A percentile compares a stretch with the other conserved stretches of the same genome.
Evolutionary conservation across 2,797 vertebrate genomes (phyloP).

Genomic region (Brotogeris chrysoptera): DNA sequence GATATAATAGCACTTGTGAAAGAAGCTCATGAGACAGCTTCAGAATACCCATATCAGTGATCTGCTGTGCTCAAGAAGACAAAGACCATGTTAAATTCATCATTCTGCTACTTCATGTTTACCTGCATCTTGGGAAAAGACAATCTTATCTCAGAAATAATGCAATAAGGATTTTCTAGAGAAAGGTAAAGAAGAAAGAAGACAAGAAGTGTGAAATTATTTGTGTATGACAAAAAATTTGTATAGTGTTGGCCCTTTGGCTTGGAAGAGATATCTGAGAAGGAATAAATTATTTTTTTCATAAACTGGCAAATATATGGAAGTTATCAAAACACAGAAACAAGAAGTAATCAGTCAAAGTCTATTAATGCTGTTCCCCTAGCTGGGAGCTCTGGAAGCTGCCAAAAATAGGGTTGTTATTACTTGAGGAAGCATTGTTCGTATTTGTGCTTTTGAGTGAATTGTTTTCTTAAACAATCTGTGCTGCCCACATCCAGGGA

Average conservation of each 20-base stretch:
- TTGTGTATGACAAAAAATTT: neutral
- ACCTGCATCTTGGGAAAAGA: neutral
- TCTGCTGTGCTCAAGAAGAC: neutral
- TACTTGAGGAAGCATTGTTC: neutral
- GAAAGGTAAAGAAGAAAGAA: neutral
- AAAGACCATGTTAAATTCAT: neutral
- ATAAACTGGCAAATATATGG: neutral
- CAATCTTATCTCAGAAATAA: neutral
- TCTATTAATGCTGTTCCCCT: neutral
- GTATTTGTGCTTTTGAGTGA: neutral
- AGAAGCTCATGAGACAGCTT: neutral
- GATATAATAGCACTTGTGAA: neutral
- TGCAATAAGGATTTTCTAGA: neutral
- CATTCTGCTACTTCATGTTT: neutral
- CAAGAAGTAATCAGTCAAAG: neutral
- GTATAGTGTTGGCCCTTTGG: neutral
- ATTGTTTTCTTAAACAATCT: neutral
- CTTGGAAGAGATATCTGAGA: neutral
- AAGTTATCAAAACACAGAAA: neutral
- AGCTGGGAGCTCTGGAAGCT: neutral
- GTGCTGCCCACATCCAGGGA: neutral
- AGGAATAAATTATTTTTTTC: neutral
- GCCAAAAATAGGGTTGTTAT: neutral
- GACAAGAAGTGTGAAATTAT: neutral
- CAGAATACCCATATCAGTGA: neutral